Evolutionary conservation across 1,140 invertebrate genomes (phyloP).

Genomic region (Drosophila arawakana): DNA sequence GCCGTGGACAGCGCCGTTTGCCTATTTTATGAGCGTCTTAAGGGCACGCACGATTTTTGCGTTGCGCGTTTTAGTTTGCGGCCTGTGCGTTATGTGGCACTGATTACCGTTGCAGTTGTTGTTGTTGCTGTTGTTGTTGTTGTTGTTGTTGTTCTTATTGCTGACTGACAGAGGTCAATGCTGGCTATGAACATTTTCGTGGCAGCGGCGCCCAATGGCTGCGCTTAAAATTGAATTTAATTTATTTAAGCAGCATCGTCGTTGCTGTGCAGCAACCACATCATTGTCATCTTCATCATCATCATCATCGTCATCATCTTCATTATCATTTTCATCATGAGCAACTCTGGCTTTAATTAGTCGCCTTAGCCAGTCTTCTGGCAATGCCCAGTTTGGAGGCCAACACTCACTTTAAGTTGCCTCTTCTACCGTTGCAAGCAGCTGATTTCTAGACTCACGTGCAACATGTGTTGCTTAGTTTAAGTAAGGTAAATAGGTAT

Average conservation of each 20-base stretch:
- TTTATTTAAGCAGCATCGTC: conserved; percentile 59
- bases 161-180: conserved; percentile 43
- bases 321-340: conserved; percentile 2
- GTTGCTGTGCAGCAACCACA: conserved; percentile 5
- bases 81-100: conserved; percentile 77
- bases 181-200: conserved; percentile 52
- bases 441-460: conserved; percentile 1
- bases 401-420: neutral
- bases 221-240: conserved; percentile 77
- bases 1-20: conserved; percentile 49
- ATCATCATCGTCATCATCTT: neutral
- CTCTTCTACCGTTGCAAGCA: neutral
- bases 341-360: conserved; percentile 24
- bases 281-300: conserved; percentile 10
- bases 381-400: neutral
- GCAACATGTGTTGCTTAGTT: too few species aligned
- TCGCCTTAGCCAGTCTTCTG: conserved; percentile 4
- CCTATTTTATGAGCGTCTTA: conserved; percentile 81
- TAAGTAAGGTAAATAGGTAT: too few species aligned
- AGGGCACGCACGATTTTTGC: conserved; percentile 81
- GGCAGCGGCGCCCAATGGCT: conserved; percentile 46
- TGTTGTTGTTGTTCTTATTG: conserved; percentile 10
- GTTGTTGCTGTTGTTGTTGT: conserved; percentile 5
- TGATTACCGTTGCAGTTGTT: conserved; percentile 70
- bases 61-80: conserved; percentile 73